Base-by-base conservation (phyloP, 2,797 vertebrate species). In the Onychomys arenicola region DNA sequence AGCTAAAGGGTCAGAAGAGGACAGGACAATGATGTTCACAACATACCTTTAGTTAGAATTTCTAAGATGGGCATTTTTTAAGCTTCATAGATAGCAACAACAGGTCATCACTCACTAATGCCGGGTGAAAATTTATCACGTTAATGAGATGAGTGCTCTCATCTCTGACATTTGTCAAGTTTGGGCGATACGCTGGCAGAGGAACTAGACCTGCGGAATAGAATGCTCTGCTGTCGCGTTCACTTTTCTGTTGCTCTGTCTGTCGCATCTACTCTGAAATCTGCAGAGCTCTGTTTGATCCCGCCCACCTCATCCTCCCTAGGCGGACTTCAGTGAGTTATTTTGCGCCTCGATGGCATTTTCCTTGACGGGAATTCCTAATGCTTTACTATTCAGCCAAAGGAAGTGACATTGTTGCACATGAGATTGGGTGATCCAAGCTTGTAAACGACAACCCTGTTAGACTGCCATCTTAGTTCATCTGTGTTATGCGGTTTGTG, bases 311-410 rank as follows among this genome's bases (percentile, higher is more conserved):
- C n/a, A 32, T 11, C 2, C 65, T 27, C 43, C 49, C 6, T 27
- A 13, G 13, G 12, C 49, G 49, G 65, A 65, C 43, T 84, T 63
- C 78, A 6, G 95, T 82, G 55, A 93, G 94, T 75, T 67, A 81
- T 27, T 89, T 89, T 91, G 57, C 83, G 23, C 59, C 95, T 88
- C 27, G 11, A 14, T 40, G 69, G 16, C 85, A 82, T 90, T 90
- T 93, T 84, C 34, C 57, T 76, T 88, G 10, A 63, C 91, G 46
- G 63, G 84, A 86, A 71, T 37, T 52, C 71, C 76, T 89, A 89
- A 46, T 73, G 49, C 57, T 91, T 69, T 89, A 75, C 40, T 95
- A 65, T 71, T 78, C 78, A 82, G 52, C n/a, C 14, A 78, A 83
- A 19, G n/a, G 19, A 40, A 87, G 17, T 93, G 52, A 71, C 61